A percentile compares a stretch with the other conserved stretches of the same genome.
Evolutionary conservation across 92 coral and sea anemone species (phyloP).

Genomic region (Chrysogorgia sp.): DNA sequence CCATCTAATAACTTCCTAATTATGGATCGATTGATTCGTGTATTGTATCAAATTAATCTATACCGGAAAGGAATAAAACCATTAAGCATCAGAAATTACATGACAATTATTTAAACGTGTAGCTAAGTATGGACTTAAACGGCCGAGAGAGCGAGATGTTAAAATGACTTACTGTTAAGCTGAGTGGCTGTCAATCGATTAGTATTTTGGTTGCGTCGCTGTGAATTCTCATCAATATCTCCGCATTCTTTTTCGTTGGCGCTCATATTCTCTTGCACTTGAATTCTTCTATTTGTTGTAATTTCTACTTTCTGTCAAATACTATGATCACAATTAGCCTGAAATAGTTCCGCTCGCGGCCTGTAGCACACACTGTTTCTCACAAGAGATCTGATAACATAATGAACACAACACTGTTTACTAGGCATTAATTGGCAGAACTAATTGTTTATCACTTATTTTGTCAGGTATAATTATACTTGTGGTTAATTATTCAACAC

Average conservation of each 20-base stretch:
- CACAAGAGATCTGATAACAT: background rate
- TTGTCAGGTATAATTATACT: conserved; percentile 26
- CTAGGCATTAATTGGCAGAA: conserved; percentile 1
- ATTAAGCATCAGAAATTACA: no score
- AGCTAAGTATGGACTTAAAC: no score
- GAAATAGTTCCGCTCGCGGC: background rate
- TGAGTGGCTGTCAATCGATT: background rate
- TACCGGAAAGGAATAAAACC: no score
- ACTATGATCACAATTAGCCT: background rate
- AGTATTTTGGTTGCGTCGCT: background rate
- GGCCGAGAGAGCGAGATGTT: no score
- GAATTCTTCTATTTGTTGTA: background rate
- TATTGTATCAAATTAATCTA: no score
- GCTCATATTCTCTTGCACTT: background rate
- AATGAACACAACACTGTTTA: conserved; percentile 20
- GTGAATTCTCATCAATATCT: background rate
- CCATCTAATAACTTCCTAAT: no score
- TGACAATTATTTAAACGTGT: no score
- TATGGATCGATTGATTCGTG: no score
- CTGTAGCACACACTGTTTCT: background rate
- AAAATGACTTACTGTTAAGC: background rate
- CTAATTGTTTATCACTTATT: conserved; percentile 7
- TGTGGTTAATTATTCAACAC: conserved; percentile 21
- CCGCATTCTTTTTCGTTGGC: background rate
- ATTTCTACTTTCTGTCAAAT: background rate